Evolutionary conservation across 2,113 vertebrate species (phyloP).

Genomic region (Oplegnathus fasciatus): DNA sequence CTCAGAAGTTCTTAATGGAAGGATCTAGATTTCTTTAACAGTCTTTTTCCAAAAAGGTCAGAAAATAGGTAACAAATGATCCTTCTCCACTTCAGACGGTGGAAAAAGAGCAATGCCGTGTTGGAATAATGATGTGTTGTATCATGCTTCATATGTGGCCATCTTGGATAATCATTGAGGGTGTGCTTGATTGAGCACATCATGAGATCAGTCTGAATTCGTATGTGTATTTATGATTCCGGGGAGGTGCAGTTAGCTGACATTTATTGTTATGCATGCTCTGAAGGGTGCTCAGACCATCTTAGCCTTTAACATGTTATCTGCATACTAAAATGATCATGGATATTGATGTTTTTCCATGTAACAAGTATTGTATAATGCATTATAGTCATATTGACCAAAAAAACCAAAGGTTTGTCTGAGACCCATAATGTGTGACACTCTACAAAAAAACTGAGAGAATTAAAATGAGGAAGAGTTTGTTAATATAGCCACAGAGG

Average conservation of each 20-base stretch:
- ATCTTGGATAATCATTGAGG: constrained; percentile 8
- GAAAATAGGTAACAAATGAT: not conserved
- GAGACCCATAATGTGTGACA: not conserved
- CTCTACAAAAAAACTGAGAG: not conserved
- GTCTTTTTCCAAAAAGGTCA: not conserved
- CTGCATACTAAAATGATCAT: not conserved
- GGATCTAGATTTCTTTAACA: not conserved
- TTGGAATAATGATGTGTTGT: not conserved
- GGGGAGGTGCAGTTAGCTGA: constrained; percentile 14
- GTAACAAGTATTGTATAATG: not conserved
- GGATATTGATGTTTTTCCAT: not conserved
- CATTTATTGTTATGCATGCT: constrained; percentile 20
- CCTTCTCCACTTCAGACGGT: not conserved
- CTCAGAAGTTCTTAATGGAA: not conserved
- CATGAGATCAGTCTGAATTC: not conserved
- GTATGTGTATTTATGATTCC: not conserved
- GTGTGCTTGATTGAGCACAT: constrained; percentile 14
- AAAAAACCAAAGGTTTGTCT: not conserved
- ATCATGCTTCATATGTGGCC: not conserved
- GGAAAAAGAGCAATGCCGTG: not conserved
- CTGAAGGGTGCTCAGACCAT: not conserved
- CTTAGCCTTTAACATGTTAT: not conserved
- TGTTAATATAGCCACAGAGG: constrained; percentile 23
- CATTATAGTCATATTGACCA: not conserved
- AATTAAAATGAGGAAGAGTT: not conserved